These are phyloP conservation scores for Alexandromys fortis DNA, from an alignment of 2,113 vertebrate species.

Conservation along the genomic window DNA sequence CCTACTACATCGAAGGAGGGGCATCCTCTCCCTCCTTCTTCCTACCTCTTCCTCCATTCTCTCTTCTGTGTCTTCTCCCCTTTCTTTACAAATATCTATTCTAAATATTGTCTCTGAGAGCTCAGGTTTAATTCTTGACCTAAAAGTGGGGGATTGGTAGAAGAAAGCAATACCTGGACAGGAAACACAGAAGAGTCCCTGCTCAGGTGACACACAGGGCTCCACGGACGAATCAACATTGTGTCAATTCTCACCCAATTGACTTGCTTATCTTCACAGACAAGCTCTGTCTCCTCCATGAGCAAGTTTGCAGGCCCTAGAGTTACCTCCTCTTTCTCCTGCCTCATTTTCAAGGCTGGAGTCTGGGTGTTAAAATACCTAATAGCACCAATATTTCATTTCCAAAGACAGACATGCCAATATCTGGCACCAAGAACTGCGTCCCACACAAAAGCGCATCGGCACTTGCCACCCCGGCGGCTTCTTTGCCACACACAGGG, in stretches of 20 bases:
- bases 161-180: not conserved
- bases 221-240: not conserved
- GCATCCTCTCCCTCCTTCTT: not conserved
- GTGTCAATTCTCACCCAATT: not conserved
- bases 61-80: not conserved
- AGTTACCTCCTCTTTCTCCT: not conserved
- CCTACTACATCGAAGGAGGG: no score
- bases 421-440: not conserved
- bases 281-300: not conserved
- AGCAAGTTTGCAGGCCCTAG: not conserved
- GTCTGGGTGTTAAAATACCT: slow-evolving; percentile 26
- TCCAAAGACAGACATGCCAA: slow-evolving; percentile 34
- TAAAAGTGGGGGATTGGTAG: not conserved
- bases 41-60: no score
- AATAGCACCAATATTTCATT: slow-evolving; percentile 25
- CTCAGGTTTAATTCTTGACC: not conserved
- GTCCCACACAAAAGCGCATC: not conserved
- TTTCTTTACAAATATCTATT: not conserved
- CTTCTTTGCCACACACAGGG: not conserved
- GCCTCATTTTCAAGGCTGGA: not conserved
- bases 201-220: not conserved
- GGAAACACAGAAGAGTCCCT: not conserved
- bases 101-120: not conserved
- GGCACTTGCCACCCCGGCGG: not conserved
- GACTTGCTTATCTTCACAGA: not conserved